Percentiles rank a stretch among this genome's conserved stretches.
These are phyloP conservation scores for Cossypha polioptera DNA, from an alignment of 2,797 vertebrate genomes.

Conservation along the genomic window DNA sequence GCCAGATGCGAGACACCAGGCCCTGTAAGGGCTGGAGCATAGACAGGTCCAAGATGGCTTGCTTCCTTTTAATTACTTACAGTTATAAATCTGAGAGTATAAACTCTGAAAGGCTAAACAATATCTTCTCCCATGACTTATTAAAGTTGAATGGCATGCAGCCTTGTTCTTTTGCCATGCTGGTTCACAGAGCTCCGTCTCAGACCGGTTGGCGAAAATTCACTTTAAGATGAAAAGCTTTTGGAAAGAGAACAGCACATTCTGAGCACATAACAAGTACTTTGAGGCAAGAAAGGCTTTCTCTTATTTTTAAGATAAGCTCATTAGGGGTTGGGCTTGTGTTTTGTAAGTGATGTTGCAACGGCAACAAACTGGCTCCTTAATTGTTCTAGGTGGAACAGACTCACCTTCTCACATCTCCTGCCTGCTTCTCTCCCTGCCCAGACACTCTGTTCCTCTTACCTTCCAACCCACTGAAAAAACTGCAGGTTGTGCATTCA, in stretches of 20 bases:
- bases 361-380: constrained; percentile 14
- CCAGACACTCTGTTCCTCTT: not conserved
- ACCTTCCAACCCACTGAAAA: not conserved
- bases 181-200: not conserved
- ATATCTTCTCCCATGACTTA: constrained; percentile 41
- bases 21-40: not conserved
- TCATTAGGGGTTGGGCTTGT: constrained; percentile 29
- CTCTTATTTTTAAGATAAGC: constrained; percentile 58
- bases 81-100: constrained; percentile 11
- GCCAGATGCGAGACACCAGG: not conserved
- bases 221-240: constrained; percentile 51
- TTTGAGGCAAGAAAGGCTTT: constrained; percentile 30
- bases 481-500: not conserved
- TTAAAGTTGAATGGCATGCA: constrained; percentile 33
- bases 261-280: constrained; percentile 46
- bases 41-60: not conserved
- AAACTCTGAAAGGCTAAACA: constrained; percentile 36
- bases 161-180: constrained; percentile 32
- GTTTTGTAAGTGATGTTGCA: constrained; percentile 45
- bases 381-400: not conserved
- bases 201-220: constrained; percentile 4
- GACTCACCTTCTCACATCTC: not conserved
- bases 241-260: constrained; percentile 52
- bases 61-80: constrained; percentile 24
- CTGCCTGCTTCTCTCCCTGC: not conserved